Percentiles rank a stretch among this genome's conserved stretches.
Conservation (phyloP, 2,797 vertebrate genomes). For the Pogoniulus pusillus region DNA sequence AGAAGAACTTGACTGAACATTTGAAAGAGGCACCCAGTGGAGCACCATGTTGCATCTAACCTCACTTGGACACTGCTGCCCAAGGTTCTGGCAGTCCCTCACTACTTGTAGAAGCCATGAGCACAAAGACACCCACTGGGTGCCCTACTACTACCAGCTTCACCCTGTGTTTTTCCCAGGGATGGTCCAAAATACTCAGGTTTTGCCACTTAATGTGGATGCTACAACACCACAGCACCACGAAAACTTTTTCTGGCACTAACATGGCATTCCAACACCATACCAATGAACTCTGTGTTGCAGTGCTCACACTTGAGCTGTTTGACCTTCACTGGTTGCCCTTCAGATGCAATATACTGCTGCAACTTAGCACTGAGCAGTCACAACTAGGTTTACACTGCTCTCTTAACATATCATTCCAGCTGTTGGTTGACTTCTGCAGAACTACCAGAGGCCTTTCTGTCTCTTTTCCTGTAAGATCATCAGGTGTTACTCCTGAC, state of each 20-base stretch:
- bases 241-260: neutral
- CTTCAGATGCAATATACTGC: neutral
- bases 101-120: neutral
- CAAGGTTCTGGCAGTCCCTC: neutral
- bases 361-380: neutral
- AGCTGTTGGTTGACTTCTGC: neutral
- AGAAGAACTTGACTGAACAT: neutral
- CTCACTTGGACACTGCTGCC: neutral
- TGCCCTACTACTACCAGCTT: neutral
- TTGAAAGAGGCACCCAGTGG: neutral
- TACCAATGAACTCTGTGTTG: neutral
- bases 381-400: neutral
- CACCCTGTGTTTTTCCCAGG: neutral
- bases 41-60: neutral
- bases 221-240: neutral
- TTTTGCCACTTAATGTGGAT: neutral
- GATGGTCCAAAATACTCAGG: neutral
- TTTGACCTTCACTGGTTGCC: neutral
- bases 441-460: neutral
- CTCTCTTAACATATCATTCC: neutral
- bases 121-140: neutral
- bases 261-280: fast-evolving
- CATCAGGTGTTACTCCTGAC: neutral
- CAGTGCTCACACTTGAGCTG: neutral
- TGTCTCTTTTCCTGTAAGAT: neutral